These are phyloP conservation scores for Drosophila simulans DNA, from an alignment of 1,140 invertebrate genomes.

Conservation along the genomic window DNA sequence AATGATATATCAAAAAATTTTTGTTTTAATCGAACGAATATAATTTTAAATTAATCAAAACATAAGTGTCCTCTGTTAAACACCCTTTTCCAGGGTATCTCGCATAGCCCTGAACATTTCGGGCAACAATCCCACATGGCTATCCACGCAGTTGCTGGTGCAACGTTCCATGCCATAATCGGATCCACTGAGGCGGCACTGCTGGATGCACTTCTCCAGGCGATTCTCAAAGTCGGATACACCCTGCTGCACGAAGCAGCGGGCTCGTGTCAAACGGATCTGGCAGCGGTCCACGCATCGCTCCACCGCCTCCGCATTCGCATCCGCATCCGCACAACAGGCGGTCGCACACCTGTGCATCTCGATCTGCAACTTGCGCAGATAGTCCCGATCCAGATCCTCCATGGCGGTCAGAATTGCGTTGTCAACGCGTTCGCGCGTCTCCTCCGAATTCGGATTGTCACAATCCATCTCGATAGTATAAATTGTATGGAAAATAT, in stretches of 20 bases:
- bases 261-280: conserved; percentile 88
- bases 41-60: background rate
- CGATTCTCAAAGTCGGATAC: conserved; percentile 89
- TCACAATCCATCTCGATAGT: conserved; percentile 19
- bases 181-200: conserved; percentile 17
- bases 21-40: background rate
- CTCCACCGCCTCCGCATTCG: conserved; percentile 90
- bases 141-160: conserved; percentile 93
- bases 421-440: conserved; percentile 91
- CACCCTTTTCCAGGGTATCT: conserved; percentile 85
- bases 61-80: background rate
- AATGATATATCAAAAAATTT: too few species aligned
- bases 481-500: background rate
- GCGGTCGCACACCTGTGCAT: conserved; percentile 94
- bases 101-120: conserved; percentile 90
- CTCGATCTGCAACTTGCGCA: conserved; percentile 94
- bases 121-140: conserved; percentile 91
- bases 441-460: conserved; percentile 88
- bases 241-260: conserved; percentile 89
- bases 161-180: conserved; percentile 88
- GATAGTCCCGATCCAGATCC: conserved; percentile 90
- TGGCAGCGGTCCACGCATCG: conserved; percentile 92
- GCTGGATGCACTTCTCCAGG: conserved; percentile 92
- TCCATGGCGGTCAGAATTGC: conserved; percentile 91
- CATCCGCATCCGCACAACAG: conserved; percentile 91